Evolutionary conservation across 2,888 invertebrate genomes (phyloP).

Genomic region (Thumatha senex): DNA sequence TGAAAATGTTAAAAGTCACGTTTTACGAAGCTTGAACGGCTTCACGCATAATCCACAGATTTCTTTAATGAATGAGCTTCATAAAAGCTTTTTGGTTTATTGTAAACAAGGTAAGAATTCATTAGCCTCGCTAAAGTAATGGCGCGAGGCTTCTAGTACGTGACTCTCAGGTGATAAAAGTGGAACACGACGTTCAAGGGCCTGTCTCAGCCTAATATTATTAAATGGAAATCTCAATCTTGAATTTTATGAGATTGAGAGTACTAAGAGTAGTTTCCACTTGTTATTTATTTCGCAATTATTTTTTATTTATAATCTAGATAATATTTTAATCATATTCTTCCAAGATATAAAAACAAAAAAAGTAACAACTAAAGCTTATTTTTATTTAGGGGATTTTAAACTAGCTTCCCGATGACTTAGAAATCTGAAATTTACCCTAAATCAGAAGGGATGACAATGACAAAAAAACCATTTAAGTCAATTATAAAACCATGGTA

Average conservation of each 20-base stretch:
- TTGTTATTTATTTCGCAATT: background rate
- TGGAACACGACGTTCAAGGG: constrained; percentile 45
- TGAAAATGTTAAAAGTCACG: constrained; percentile 63
- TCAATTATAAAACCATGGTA: no score
- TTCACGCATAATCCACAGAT: constrained; percentile 67
- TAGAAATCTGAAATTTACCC: no score
- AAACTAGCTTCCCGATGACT: no score
- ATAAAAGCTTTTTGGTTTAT: constrained; percentile 73
- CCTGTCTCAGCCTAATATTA: constrained; percentile 56
- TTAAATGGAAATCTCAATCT: constrained; percentile 51
- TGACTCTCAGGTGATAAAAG: constrained; percentile 68
- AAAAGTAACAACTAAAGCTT: no score
- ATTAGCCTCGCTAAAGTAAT: constrained; percentile 59
- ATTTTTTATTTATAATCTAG: background rate
- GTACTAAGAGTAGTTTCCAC: constrained; percentile 32
- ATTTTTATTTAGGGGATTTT: no score
- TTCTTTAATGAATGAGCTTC: constrained; percentile 66
- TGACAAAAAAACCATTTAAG: no score
- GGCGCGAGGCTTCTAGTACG: constrained; percentile 53
- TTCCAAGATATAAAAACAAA: no score
- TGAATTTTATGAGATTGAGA: constrained; percentile 42
- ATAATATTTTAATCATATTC: background rate
- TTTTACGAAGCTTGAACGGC: constrained; percentile 48
- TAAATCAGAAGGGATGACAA: no score
- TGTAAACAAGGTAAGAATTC: constrained; percentile 76